Conservation (phyloP, 64 coral and sea anemone species). For the Trachythela sp. region DNA sequence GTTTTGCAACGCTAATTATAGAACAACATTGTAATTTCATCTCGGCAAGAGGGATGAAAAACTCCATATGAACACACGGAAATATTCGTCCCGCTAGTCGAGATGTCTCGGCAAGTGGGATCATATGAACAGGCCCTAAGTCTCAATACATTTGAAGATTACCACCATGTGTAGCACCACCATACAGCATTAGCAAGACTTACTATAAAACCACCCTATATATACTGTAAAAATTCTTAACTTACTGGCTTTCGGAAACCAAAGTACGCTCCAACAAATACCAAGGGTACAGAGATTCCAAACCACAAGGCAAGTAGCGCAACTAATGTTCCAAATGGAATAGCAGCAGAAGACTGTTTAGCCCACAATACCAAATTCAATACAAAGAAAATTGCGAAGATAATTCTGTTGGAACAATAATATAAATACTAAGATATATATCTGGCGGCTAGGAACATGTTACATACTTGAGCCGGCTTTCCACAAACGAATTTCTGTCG, state of each 20-base stretch:
- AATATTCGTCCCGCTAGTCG: too few relatives aligned
- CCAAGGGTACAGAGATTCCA: constrained; percentile 93
- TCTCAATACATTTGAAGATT: too few relatives aligned
- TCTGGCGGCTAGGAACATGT: too few relatives aligned
- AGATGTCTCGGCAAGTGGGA: too few relatives aligned
- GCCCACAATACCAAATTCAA: constrained; percentile 89
- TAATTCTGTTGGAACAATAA: constrained; percentile 30
- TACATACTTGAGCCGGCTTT: too few relatives aligned
- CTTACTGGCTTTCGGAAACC: constrained; percentile 89
- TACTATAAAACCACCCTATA: neutral
- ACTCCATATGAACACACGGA: too few relatives aligned
- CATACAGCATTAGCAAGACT: neutral
- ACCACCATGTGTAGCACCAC: too few relatives aligned
- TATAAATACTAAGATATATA: neutral
- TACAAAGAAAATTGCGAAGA: constrained; percentile 85
- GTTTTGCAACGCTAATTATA: too few relatives aligned
- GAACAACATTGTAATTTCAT: too few relatives aligned
- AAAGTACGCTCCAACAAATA: constrained; percentile 95
- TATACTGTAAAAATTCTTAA: neutral
- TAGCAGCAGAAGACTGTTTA: constrained; percentile 88
- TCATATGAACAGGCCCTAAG: too few relatives aligned
- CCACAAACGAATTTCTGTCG: too few relatives aligned
- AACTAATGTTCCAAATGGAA: constrained; percentile 86
- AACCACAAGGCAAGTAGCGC: constrained; percentile 91
- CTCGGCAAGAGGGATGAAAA: too few relatives aligned